phyloP scores from a whole-genome alignment of 2,888 invertebrate species.

The Neoaliturus tenellus region DNA sequence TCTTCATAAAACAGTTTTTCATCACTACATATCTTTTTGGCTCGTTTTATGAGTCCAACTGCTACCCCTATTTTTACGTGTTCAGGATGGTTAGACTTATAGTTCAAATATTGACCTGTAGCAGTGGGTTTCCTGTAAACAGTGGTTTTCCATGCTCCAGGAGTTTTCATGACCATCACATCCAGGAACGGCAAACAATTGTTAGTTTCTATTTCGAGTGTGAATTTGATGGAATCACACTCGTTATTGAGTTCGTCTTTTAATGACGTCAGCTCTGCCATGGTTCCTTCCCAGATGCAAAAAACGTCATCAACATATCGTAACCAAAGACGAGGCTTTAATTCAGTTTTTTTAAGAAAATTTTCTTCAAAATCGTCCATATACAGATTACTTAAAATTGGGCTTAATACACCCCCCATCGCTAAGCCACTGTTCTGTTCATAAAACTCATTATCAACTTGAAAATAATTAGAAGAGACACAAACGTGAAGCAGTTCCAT shows the following conservation, averaged over 20 bases:
- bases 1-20: too few species aligned
- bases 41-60: background rate
- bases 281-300: background rate
- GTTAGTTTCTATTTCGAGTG: background rate
- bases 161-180: background rate
- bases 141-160: background rate
- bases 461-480: background rate
- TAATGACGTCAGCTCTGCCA: background rate
- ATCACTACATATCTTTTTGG: background rate
- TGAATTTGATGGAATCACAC: background rate
- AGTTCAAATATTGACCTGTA: background rate
- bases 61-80: background rate
- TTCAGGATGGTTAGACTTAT: background rate
- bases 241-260: background rate
- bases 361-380: background rate
- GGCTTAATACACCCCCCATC: background rate
- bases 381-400: background rate
- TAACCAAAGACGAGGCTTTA: background rate
- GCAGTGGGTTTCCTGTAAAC: background rate
- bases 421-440: background rate
- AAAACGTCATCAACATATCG: background rate
- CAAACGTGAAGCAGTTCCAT: background rate
- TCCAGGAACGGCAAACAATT: background rate
- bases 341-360: background rate
- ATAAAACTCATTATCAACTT: background rate